Conservation (phyloP, 2,797 vertebrate species). For the Erithacus rubecula region DNA sequence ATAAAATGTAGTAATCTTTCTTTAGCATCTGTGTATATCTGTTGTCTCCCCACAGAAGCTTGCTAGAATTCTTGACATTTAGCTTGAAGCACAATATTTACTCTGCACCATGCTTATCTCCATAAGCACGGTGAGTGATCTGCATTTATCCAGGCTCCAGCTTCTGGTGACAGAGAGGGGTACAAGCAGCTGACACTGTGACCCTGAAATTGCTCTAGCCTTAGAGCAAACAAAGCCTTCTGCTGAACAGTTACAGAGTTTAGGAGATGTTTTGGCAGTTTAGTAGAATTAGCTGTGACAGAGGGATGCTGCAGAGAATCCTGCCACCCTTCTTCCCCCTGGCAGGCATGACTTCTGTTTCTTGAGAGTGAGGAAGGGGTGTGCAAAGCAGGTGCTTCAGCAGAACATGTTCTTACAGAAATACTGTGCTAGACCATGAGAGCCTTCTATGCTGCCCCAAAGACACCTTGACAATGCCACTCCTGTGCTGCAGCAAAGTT, state of each 20-base stretch:
- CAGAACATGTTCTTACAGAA: background rate
- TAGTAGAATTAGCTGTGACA: background rate
- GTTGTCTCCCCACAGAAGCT: background rate
- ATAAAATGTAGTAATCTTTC: background rate
- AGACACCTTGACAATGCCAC: background rate
- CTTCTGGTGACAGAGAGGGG: background rate
- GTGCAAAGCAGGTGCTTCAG: background rate
- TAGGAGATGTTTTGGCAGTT: background rate
- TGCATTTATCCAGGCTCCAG: background rate
- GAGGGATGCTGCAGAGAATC: background rate
- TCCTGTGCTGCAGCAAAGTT: rapidly evolving
- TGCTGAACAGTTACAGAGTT: background rate
- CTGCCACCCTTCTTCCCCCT: background rate
- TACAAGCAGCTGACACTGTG: background rate
- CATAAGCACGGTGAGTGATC: background rate
- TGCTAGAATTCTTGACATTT: background rate
- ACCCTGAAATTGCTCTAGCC: background rate
- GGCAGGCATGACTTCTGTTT: background rate
- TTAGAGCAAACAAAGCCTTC: background rate
- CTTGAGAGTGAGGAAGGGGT: background rate
- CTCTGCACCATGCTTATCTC: background rate
- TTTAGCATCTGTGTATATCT: background rate
- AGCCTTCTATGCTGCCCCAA: background rate
- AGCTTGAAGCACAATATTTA: background rate
- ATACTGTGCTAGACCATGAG: background rate